A percentile compares a stretch with the other conserved stretches of the same genome.
Evolutionary conservation across 2,888 invertebrate species (phyloP).

Genomic region (Escarpia spicata): DNA sequence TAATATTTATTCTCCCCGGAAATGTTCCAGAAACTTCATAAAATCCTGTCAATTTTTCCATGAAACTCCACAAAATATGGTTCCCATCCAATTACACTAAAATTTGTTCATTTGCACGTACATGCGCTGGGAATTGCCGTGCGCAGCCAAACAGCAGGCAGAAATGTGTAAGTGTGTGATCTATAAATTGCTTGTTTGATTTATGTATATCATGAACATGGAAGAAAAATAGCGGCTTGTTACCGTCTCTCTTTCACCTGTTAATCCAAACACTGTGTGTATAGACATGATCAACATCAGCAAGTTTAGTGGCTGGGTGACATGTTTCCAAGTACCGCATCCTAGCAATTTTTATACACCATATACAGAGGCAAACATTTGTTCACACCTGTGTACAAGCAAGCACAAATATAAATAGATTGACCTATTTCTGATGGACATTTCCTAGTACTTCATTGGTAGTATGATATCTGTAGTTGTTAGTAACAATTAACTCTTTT

Average conservation of each 20-base stretch:
- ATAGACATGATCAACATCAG: not conserved
- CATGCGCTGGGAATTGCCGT: not conserved
- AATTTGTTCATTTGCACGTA: not conserved
- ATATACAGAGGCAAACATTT: not conserved
- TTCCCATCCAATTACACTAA: not conserved
- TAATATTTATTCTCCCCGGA: not conserved
- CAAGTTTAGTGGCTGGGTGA: not conserved
- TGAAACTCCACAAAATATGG: not conserved
- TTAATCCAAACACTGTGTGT: not conserved
- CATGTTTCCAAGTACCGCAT: not conserved
- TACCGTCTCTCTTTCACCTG: not conserved
- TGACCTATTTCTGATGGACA: too few relatives aligned
- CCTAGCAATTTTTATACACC: not conserved
- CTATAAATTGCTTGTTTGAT: not conserved
- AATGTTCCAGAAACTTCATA: not conserved
- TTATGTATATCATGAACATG: not conserved
- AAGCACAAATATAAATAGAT: not conserved
- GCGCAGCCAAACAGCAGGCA: not conserved
- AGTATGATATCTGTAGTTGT: not conserved
- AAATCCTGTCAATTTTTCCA: constrained; percentile 1
- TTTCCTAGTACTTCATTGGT: not conserved
- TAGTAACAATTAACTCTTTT: not conserved
- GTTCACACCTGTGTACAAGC: not conserved
- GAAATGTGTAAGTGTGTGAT: not conserved
- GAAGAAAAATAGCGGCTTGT: not conserved